Evolutionary conservation across 2,797 vertebrate genomes (phyloP).

Genomic region (Steatocranus sp.): DNA sequence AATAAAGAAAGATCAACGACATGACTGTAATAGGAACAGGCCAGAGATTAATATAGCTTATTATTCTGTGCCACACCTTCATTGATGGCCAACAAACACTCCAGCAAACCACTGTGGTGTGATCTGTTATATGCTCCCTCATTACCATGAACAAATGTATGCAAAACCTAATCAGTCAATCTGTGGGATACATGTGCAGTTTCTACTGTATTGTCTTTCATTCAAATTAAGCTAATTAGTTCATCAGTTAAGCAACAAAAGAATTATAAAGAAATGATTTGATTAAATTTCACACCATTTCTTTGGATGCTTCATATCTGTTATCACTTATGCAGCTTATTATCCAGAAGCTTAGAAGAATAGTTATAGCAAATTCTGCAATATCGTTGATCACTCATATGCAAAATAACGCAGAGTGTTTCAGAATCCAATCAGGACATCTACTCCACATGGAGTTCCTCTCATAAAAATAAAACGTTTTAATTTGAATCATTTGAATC

Average conservation of each 20-base stretch:
- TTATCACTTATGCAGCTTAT: background rate
- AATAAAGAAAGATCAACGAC: background rate
- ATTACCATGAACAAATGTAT: background rate
- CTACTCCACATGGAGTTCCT: background rate
- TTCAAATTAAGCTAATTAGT: background rate
- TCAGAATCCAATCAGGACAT: background rate
- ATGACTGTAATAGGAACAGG: background rate
- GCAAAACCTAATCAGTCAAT: background rate
- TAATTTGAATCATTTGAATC: background rate
- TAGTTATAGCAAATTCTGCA: background rate
- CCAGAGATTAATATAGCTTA: background rate
- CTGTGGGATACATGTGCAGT: background rate
- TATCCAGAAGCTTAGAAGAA: background rate
- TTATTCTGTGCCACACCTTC: background rate
- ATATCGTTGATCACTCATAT: background rate
- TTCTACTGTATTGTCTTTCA: background rate
- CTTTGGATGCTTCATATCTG: background rate
- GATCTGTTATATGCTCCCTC: background rate
- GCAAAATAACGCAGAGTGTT: background rate
- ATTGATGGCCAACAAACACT: background rate
- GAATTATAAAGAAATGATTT: background rate
- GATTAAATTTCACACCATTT: background rate
- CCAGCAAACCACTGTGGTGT: background rate
- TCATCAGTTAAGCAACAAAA: background rate
- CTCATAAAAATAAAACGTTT: background rate